phyloP scores from a whole-genome alignment of 2,113 vertebrate genomes.

The Daubentonia madagascariensis region DNA sequence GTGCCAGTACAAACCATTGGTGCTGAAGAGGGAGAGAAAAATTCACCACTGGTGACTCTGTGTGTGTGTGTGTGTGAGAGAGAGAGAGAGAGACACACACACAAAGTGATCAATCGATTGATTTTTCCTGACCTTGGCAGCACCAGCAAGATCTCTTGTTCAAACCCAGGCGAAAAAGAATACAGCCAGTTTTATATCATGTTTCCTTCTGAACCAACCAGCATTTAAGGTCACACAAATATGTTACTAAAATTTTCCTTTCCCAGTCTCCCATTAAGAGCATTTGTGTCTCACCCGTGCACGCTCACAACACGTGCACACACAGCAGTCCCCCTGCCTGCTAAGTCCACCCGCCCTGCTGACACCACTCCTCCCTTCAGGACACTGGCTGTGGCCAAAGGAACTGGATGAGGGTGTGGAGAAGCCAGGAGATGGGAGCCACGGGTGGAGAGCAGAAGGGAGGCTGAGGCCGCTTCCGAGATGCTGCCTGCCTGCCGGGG shows the following conservation, averaged over 20 bases:
- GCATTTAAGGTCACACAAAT: neutral
- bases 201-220: conserved; percentile 17
- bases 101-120: neutral
- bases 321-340: neutral
- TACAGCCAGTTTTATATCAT: neutral
- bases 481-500: too few relatives aligned
- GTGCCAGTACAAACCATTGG: neutral
- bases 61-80: too few relatives aligned
- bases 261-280: neutral
- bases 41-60: neutral
- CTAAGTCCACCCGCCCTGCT: neutral
- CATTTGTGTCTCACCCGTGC: neutral
- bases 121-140: too few relatives aligned
- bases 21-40: neutral
- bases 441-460: neutral
- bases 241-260: neutral
- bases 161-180: too few relatives aligned
- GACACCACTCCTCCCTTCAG: neutral
- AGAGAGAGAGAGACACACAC: neutral
- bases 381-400: neutral
- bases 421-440: too few relatives aligned
- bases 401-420: neutral
- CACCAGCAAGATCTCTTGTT: too few relatives aligned
- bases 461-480: neutral
- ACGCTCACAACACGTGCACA: neutral